phyloP scores from a whole-genome alignment of 2,113 vertebrate species.

The Hucho hucho region DNA sequence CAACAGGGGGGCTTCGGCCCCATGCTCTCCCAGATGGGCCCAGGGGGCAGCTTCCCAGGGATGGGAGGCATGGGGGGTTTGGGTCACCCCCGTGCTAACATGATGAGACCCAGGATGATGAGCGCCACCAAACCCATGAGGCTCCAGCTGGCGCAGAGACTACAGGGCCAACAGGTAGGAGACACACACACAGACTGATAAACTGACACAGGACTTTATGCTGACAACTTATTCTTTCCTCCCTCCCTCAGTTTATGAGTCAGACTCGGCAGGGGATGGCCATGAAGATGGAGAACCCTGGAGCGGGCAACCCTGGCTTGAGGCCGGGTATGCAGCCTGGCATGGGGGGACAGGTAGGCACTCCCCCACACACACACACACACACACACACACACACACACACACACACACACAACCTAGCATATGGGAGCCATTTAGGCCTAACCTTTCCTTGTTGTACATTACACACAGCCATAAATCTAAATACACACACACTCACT shows the following conservation, averaged over 20 bases:
- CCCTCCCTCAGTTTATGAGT: slow-evolving; percentile 86
- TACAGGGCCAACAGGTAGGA: slow-evolving; percentile 93
- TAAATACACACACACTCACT: slow-evolving; percentile 8
- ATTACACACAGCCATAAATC: background rate
- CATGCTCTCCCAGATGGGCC: slow-evolving; percentile 77
- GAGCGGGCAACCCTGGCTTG: slow-evolving; percentile 70
- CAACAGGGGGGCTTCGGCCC: slow-evolving; percentile 68
- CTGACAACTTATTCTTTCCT: background rate
- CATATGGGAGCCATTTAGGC: background rate
- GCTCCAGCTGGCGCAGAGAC: slow-evolving; percentile 93
- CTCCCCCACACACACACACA: background rate
- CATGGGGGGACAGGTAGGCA: slow-evolving; percentile 79
- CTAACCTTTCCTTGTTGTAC: background rate
- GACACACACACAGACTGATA: background rate
- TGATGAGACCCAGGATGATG: slow-evolving; percentile 86
- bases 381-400: background rate
- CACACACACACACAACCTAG: background rate
- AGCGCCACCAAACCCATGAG: slow-evolving; percentile 89
- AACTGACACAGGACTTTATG: too few species aligned
- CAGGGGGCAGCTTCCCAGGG: slow-evolving; percentile 75
- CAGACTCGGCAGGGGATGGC: slow-evolving; percentile 87
- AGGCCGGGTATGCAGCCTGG: slow-evolving; percentile 79
- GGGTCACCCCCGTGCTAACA: slow-evolving; percentile 81
- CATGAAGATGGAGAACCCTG: slow-evolving; percentile 88
- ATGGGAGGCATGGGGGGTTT: slow-evolving; percentile 66